A percentile compares a stretch with the other conserved stretches of the same genome.
Evolutionary conservation across 2,888 invertebrate species (phyloP).

Genomic region (Drosophila picticornis): DNA sequence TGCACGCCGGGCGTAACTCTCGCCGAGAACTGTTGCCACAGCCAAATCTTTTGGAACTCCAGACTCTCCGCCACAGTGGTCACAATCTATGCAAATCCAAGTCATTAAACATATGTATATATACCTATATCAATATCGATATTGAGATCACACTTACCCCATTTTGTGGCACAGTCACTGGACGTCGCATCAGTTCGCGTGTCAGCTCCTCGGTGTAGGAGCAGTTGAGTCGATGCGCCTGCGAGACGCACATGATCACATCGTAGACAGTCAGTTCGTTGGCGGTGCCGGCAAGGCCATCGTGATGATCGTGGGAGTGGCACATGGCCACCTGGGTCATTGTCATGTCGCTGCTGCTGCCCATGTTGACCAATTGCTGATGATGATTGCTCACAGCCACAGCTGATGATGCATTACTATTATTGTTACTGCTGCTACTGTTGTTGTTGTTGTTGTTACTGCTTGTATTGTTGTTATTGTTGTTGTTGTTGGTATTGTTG

Average conservation of each 20-base stretch:
- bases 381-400: slow-evolving; percentile 71
- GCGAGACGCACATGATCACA: slow-evolving; percentile 91
- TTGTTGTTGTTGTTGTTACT: slow-evolving; percentile 63
- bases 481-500: slow-evolving; percentile 64
- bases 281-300: slow-evolving; percentile 85
- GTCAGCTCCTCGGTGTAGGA: slow-evolving; percentile 95
- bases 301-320: slow-evolving; percentile 63
- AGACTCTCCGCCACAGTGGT: slow-evolving; percentile 88
- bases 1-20: slow-evolving; percentile 96
- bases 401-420: slow-evolving; percentile 70
- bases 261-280: slow-evolving; percentile 90
- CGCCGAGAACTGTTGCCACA: slow-evolving; percentile 95
- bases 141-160: slow-evolving; percentile 68
- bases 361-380: slow-evolving; percentile 70
- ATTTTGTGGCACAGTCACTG: slow-evolving; percentile 88
- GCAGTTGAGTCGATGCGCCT: slow-evolving; percentile 95
- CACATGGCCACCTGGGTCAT: slow-evolving; percentile 71
- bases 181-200: slow-evolving; percentile 89
- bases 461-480: slow-evolving; percentile 23
- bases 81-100: slow-evolving; percentile 84
- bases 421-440: slow-evolving; percentile 63
- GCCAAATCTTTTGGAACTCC: slow-evolving; percentile 91
- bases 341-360: slow-evolving; percentile 58
- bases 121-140: not conserved
- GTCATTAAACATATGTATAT: not conserved